Conservation (phyloP, 2,797 vertebrate species). For the Chelon auratus region DNA sequence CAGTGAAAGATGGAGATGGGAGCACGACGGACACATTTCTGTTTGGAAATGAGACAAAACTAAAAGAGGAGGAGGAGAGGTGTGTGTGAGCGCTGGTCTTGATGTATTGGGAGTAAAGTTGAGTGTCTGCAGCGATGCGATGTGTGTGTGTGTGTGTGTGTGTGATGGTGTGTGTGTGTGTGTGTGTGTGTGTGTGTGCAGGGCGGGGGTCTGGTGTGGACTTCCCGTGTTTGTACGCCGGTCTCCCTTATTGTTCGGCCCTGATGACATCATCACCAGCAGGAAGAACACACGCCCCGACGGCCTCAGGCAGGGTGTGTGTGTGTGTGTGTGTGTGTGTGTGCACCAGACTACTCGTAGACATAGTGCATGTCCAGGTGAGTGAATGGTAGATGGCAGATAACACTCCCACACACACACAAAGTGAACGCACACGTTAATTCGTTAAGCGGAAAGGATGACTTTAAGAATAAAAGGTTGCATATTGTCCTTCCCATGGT, state of each 20-base stretch:
- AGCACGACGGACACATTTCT: slow-evolving; percentile 4
- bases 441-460: background rate
- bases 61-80: slow-evolving; percentile 5
- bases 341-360: background rate
- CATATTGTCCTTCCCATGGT: slow-evolving; percentile 14
- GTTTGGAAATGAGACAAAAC: slow-evolving; percentile 1
- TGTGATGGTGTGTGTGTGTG: slow-evolving; percentile 37
- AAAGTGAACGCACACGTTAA: background rate
- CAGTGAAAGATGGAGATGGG: slow-evolving; percentile 14
- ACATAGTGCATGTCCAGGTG: slow-evolving; percentile 28
- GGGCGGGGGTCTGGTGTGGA: slow-evolving; percentile 78
- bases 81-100: background rate
- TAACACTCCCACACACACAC: background rate
- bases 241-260: slow-evolving; percentile 83
- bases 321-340: slow-evolving; percentile 29
- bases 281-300: slow-evolving; percentile 78
- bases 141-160: slow-evolving; percentile 35
- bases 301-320: slow-evolving; percentile 42
- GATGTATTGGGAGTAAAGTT: slow-evolving; percentile 39
- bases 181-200: slow-evolving; percentile 39
- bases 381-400: slow-evolving; percentile 37
- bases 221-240: slow-evolving; percentile 88
- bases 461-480: slow-evolving; percentile 21
- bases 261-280: slow-evolving; percentile 80
- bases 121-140: slow-evolving; percentile 19